A percentile compares a stretch with the other conserved stretches of the same genome.
These are phyloP conservation scores for Pachliopta kotzebuea DNA, from an alignment of 2,888 invertebrate genomes.

Conservation along the genomic window DNA sequence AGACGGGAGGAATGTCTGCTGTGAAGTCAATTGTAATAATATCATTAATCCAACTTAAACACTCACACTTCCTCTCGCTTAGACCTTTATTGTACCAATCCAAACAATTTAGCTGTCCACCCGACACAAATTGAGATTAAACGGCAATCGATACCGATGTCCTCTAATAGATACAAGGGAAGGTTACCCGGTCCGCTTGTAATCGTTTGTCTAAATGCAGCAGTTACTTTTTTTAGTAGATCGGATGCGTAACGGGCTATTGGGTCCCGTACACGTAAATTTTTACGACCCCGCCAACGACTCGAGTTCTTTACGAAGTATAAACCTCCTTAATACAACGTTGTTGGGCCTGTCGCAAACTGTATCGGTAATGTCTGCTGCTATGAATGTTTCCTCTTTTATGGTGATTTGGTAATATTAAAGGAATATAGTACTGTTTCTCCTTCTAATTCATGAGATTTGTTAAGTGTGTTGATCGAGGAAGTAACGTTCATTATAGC, in stretches of 20 bases:
- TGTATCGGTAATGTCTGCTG: background rate
- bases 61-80: constrained; percentile 27
- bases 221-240: constrained; percentile 33
- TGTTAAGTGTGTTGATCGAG: no score
- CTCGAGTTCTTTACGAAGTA: constrained; percentile 24
- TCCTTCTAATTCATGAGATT: no score
- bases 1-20: no score
- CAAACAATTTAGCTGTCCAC: constrained; percentile 56
- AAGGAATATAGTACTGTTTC: background rate
- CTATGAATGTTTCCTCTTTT: background rate
- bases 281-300: constrained; percentile 21
- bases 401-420: background rate
- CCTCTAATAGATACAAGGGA: constrained; percentile 52
- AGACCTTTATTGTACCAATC: constrained; percentile 53
- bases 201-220: constrained; percentile 28
- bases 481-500: no score
- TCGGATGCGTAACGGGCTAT: constrained; percentile 26
- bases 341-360: background rate
- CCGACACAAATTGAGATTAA: constrained; percentile 64
- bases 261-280: constrained; percentile 27
- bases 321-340: background rate
- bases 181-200: constrained; percentile 31
- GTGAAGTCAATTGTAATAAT: background rate
- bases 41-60: constrained; percentile 2
- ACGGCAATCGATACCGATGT: constrained; percentile 52